Conservation (phyloP, 2,797 vertebrate species). For the Parauchenoglanis ngamensis region DNA sequence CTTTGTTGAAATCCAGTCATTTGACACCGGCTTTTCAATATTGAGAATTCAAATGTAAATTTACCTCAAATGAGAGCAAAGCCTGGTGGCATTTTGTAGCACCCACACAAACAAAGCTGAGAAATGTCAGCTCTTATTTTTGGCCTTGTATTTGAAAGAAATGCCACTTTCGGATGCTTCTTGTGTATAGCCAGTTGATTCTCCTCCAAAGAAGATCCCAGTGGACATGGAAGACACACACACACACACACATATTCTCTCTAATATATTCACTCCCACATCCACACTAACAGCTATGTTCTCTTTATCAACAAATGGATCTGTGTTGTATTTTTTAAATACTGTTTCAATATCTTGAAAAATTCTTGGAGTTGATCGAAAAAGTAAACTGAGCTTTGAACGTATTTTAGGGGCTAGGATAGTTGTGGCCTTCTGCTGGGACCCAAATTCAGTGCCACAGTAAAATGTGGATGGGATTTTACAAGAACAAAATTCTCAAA, state of each 20-base stretch:
- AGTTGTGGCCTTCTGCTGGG: background rate
- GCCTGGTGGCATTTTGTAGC: constrained; percentile 56
- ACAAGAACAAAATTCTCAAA: background rate
- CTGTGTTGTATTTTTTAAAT: background rate
- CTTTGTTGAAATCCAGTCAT: constrained; percentile 32
- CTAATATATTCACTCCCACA: constrained; percentile 24
- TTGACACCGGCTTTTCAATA: constrained; percentile 45
- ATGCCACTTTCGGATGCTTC: constrained; percentile 49
- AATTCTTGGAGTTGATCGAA: background rate
- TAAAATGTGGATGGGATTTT: background rate
- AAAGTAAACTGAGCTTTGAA: background rate
- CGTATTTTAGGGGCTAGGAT: background rate
- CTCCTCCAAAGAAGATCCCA: constrained; percentile 38
- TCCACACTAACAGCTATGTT: background rate
- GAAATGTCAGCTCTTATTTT: constrained; percentile 60
- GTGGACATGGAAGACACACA: constrained; percentile 18
- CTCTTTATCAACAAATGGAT: background rate
- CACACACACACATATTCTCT: background rate
- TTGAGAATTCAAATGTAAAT: constrained; percentile 48
- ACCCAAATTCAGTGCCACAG: background rate
- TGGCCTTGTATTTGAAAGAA: constrained; percentile 52
- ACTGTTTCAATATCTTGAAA: background rate
- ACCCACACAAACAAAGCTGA: constrained; percentile 50
- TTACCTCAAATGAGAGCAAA: constrained; percentile 52
- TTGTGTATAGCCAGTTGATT: constrained; percentile 43